Percentiles rank a stretch among this genome's conserved stretches.
Conservation (phyloP, 2,113 vertebrate genomes). For the Sus scrofa region DNA sequence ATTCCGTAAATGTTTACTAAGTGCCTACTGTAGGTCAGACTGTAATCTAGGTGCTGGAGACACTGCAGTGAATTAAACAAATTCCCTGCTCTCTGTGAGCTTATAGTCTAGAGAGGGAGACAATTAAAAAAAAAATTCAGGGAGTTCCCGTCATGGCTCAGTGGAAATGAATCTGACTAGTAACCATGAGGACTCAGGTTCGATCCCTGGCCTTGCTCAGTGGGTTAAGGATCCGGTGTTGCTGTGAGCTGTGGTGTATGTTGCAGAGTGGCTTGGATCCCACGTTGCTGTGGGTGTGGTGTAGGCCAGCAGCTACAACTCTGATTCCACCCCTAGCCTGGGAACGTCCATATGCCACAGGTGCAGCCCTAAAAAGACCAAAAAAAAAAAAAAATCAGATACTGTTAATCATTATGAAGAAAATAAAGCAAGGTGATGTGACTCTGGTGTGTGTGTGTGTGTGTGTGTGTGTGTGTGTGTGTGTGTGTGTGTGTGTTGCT, state of each 20-base stretch:
- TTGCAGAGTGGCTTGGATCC: no score
- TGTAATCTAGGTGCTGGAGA: background rate
- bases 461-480: background rate
- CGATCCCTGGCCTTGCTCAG: no score
- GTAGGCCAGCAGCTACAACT: no score
- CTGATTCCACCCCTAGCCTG: no score
- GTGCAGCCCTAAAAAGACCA: no score
- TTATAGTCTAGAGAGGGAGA: background rate
- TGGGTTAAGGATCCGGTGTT: no score
- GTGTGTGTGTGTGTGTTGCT: background rate
- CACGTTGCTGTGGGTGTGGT: no score
- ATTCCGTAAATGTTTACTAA: conserved; percentile 26
- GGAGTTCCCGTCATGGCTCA: no score
- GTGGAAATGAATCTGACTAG: no score
- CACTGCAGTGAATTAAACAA: background rate
- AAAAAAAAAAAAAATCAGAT: background rate
- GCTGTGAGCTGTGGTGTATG: no score
- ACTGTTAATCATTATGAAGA: background rate
- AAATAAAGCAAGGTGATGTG: background rate
- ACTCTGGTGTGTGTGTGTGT: background rate
- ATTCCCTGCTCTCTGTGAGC: background rate
- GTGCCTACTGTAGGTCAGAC: background rate
- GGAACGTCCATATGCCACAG: no score
- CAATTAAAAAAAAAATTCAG: background rate
- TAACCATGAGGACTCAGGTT: no score